Evolutionary conservation across 1,140 invertebrate genomes (phyloP).

Genomic region (Oryzaephilus surinamensis): DNA sequence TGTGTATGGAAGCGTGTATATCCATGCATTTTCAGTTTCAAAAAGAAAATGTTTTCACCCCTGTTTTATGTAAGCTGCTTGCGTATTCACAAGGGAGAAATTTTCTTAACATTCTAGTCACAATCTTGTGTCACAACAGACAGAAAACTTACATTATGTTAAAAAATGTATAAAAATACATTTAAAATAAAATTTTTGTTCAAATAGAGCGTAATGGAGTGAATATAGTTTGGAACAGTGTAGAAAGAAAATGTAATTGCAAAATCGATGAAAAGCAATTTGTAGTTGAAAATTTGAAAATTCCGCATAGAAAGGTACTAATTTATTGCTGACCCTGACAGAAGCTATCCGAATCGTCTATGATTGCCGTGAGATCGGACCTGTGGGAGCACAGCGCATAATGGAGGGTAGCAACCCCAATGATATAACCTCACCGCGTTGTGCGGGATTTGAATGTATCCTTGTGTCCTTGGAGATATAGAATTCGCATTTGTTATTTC

Average conservation of each 20-base stretch:
- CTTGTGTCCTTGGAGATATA: slow-evolving; percentile 13
- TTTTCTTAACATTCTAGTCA: slow-evolving; percentile 30
- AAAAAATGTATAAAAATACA: no score
- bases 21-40: slow-evolving; percentile 33
- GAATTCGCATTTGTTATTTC: slow-evolving; percentile 19
- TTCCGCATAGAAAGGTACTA: no score
- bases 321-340: no score
- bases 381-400: slow-evolving; percentile 21
- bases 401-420: slow-evolving; percentile 11
- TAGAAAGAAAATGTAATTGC: no score
- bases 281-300: no score
- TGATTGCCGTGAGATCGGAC: slow-evolving; percentile 28
- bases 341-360: slow-evolving; percentile 14
- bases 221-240: no score
- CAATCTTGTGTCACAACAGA: slow-evolving; percentile 9
- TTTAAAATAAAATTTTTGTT: no score
- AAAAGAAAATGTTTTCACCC: slow-evolving; percentile 30
- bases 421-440: slow-evolving; percentile 11
- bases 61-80: slow-evolving; percentile 29
- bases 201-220: no score
- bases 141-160: no score
- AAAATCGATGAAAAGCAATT: no score
- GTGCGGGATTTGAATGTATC: slow-evolving; percentile 25
- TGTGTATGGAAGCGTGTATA: slow-evolving; percentile 28
- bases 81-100: slow-evolving; percentile 34